Evolutionary conservation across 2,113 vertebrate species (phyloP), one percentile per base, ranked within the genome.

Genomic region (Ciconia maguari): DNA sequence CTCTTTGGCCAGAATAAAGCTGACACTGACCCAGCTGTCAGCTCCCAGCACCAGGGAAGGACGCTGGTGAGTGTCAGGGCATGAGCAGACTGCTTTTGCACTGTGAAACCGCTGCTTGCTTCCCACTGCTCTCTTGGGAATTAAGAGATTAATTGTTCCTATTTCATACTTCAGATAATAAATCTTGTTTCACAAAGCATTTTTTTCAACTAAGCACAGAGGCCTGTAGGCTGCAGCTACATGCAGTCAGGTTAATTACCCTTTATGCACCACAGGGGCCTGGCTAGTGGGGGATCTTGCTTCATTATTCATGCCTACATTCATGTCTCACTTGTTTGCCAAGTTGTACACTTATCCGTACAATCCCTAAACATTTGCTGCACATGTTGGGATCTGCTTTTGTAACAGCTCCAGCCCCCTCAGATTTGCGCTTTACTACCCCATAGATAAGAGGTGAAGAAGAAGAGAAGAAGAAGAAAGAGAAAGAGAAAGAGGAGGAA

Each of bases 251-350:
- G 60, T 78, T 94, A 92, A 90, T 91, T 55, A 89, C 55, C 49
- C 48, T 66, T n/a, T 6, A 34, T 48, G 51, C 16, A 70, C 80
- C 86, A 41, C 46, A 76, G 85, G 62, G 58, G 34, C 52, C 71
- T 30, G 16, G 41, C 18, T 80, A 49, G 30, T 16, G 15, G 42
- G 34, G 18, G 32, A 65, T 61, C 71, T 69, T 61, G 7, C 34
- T 90, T 80, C 52, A 44, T 83, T 88, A 80, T 86, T 96, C 83
- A 55, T 48, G 30, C n/a, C 44, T 79, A 68, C 88, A 60, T 89
- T 88, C 57, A 58, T 0, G 6, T 34, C 49, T 74, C 30, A 7
- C 44, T 83, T 77, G 34, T 49, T 83, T 80, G 54, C 49, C 58
- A 72, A 60, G 22, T 38, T 54, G 24, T 25, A 36, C 3, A 2